Evolutionary conservation across 2,797 vertebrate species (phyloP).

Genomic region (Danio aesculapii): DNA sequence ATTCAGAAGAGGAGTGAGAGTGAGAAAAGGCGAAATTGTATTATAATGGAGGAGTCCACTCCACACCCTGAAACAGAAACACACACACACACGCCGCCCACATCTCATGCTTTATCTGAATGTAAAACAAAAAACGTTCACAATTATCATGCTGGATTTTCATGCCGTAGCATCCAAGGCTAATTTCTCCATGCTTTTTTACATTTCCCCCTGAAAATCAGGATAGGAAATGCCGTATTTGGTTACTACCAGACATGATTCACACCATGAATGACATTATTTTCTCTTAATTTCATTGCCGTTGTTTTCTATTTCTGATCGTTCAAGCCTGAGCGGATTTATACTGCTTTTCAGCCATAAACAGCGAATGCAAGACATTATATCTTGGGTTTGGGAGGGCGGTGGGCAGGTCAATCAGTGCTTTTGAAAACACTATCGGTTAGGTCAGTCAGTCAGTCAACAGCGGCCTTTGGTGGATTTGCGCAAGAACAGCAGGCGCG

Average conservation of each 20-base stretch:
- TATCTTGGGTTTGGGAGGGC: too few species aligned
- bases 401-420: too few species aligned
- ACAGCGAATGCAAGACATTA: background rate
- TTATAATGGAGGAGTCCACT: slow-evolving; percentile 60
- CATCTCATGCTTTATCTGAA: slow-evolving; percentile 22
- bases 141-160: slow-evolving; percentile 49
- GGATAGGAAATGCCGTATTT: slow-evolving; percentile 42
- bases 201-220: slow-evolving; percentile 31
- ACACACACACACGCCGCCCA: slow-evolving; percentile 29
- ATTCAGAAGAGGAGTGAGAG: slow-evolving; percentile 58
- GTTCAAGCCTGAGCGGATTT: background rate
- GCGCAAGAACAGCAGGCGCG: too few species aligned
- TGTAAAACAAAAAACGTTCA: slow-evolving; percentile 34
- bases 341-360: slow-evolving; percentile 5
- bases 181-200: slow-evolving; percentile 51
- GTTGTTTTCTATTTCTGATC: slow-evolving; percentile 44
- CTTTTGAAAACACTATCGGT: too few species aligned
- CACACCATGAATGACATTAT: slow-evolving; percentile 40
- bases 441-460: too few species aligned
- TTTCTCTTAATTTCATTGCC: slow-evolving; percentile 56
- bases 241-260: slow-evolving; percentile 51
- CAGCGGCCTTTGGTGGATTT: too few species aligned
- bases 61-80: slow-evolving; percentile 34
- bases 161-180: slow-evolving; percentile 24
- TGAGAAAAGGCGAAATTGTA: slow-evolving; percentile 51